These are phyloP conservation scores for Pogonognathellus flavescens DNA, from an alignment of 1,140 invertebrate genomes.

Conservation along the genomic window DNA sequence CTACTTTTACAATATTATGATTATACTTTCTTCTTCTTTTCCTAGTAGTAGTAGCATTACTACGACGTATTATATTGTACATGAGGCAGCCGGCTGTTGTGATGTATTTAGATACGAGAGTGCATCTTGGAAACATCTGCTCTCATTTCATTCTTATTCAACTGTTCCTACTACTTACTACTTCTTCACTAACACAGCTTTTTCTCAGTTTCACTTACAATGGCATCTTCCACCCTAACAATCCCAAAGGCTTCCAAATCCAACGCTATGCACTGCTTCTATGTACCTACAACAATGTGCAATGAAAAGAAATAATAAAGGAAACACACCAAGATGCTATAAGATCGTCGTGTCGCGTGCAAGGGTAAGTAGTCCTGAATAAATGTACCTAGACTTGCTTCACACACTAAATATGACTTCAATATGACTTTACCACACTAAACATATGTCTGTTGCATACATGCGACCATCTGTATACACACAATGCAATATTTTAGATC, in stretches of 20 bases:
- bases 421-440: not conserved
- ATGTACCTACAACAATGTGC: not conserved
- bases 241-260: constrained; percentile 18
- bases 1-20: too few relatives aligned
- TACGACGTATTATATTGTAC: too few relatives aligned
- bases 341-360: constrained; percentile 37
- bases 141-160: constrained; percentile 20
- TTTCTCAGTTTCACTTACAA: constrained; percentile 4
- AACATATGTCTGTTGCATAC: not conserved
- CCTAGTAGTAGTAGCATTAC: too few relatives aligned
- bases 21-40: too few relatives aligned
- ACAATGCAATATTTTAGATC: not conserved
- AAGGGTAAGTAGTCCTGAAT: not conserved
- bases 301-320: constrained; percentile 1
- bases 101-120: not conserved
- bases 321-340: not conserved
- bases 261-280: not conserved
- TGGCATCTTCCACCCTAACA: constrained; percentile 22
- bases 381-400: not conserved
- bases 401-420: not conserved
- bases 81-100: not conserved
- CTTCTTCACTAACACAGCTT: too few relatives aligned
- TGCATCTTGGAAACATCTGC: constrained; percentile 28
- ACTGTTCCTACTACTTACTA: not conserved
- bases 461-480: not conserved